These are phyloP conservation scores for Kryptopterus vitreolus DNA, from an alignment of 2,797 vertebrate genomes.

Conservation along the genomic window DNA sequence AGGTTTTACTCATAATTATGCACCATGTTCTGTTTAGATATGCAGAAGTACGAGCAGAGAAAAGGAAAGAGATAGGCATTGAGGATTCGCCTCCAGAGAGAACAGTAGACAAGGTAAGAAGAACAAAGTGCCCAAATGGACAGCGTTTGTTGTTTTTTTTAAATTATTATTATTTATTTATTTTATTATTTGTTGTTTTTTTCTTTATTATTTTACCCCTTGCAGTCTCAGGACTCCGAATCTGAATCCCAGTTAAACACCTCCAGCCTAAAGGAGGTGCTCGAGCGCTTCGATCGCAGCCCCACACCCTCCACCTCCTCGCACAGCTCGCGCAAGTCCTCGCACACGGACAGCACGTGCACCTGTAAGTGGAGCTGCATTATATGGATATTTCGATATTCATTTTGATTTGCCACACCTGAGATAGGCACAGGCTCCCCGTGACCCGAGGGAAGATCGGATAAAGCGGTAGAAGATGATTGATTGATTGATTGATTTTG, in stretches of 20 bases:
- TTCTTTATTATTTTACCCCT: not conserved
- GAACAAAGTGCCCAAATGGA: no score
- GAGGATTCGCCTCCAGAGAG: slow-evolving; percentile 87
- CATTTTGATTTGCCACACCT: no score
- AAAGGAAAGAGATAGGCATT: slow-evolving; percentile 77
- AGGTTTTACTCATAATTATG: no score
- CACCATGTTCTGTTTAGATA: slow-evolving; percentile 66
- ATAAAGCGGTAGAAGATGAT: no score
- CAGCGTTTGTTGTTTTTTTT: no score
- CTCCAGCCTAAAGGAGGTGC: slow-evolving; percentile 91
- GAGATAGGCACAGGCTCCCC: no score
- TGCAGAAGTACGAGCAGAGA: slow-evolving; percentile 79
- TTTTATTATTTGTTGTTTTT: not conserved
- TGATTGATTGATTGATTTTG: no score
- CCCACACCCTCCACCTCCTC: slow-evolving; percentile 90
- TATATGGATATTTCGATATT: not conserved
- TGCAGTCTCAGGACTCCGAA: slow-evolving; percentile 79
- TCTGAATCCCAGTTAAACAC: slow-evolving; percentile 92
- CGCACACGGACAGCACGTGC: slow-evolving; percentile 85
- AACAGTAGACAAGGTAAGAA: slow-evolving; percentile 85
- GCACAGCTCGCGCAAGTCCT: slow-evolving; percentile 89
- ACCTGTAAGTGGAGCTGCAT: slow-evolving; percentile 79
- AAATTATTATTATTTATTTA: no score
- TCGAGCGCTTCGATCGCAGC: slow-evolving; percentile 91
- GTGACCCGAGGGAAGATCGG: no score